Conservation (phyloP, 2,888 invertebrate species). For the Heteropelma amictum region DNA sequence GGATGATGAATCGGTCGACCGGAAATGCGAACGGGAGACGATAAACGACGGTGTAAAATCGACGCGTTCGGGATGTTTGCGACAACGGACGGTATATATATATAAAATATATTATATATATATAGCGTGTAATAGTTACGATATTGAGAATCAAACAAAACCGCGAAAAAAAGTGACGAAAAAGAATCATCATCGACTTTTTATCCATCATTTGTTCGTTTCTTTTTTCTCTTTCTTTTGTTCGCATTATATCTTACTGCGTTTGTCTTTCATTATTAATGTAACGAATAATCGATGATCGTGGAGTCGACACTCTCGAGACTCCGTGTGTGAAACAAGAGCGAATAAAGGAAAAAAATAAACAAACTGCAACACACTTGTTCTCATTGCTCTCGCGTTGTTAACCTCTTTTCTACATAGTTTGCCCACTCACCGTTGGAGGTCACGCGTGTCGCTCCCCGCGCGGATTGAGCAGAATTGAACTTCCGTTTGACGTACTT, state of each 20-base stretch:
- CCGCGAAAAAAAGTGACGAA: constrained; percentile 39
- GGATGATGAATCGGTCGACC: not conserved
- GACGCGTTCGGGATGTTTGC: constrained; percentile 51
- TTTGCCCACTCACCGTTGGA: no score
- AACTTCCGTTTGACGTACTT: no score
- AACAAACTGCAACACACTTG: constrained; percentile 50
- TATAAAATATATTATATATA: constrained; percentile 41
- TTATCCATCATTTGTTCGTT: constrained; percentile 77
- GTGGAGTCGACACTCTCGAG: constrained; percentile 66
- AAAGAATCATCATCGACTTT: constrained; percentile 71
- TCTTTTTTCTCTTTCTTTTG: constrained; percentile 55
- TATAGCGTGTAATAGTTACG: constrained; percentile 63
- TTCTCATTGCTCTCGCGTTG: not conserved
- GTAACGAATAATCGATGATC: constrained; percentile 71
- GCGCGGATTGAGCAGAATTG: no score
- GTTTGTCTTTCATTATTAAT: constrained; percentile 77
- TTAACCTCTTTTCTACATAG: no score
- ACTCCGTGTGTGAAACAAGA: constrained; percentile 51
- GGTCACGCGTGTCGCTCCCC: no score
- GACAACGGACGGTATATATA: constrained; percentile 42
- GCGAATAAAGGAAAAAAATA: constrained; percentile 52
- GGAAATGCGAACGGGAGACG: constrained; percentile 50
- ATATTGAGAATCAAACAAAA: constrained; percentile 52
- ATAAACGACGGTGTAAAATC: constrained; percentile 56
- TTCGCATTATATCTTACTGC: constrained; percentile 76